These are phyloP conservation scores for Isaurus tuberculatus DNA, from an alignment of 92 coral and sea anemone genomes.

Conservation along the genomic window DNA sequence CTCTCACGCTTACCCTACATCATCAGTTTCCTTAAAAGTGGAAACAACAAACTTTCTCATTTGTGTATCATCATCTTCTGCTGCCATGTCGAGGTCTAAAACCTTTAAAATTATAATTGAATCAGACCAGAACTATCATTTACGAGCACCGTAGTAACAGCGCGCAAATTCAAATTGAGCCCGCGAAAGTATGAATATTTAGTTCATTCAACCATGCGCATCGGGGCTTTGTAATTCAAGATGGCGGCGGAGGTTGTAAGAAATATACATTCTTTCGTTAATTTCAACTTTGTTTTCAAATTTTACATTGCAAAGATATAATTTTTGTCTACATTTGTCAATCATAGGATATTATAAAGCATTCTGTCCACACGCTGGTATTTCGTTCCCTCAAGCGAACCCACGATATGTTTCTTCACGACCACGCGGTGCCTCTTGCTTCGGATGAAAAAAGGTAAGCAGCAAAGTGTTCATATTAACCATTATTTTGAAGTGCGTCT, in stretches of 20 bases:
- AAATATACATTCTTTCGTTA: background rate
- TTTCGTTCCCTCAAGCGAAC: constrained; percentile 98
- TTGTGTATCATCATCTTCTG: constrained; percentile 46
- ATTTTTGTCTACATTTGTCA: constrained; percentile 2
- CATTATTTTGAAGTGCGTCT: background rate
- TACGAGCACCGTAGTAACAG: background rate
- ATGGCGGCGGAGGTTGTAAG: constrained; percentile 92
- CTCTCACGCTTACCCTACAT: constrained; percentile 82
- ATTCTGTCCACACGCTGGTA: constrained; percentile 98
- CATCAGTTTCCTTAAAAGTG: constrained; percentile 67
- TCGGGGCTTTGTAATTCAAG: constrained; percentile 41
- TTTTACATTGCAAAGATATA: background rate
- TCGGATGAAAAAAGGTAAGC: constrained; percentile 83
- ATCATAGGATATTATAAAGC: constrained; percentile 94
- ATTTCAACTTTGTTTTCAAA: background rate
- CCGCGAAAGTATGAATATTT: constrained; percentile 16
- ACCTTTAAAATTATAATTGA: too few relatives aligned
- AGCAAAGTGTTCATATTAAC: background rate
- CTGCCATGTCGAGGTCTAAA: constrained; percentile 36
- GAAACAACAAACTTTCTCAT: constrained; percentile 71
- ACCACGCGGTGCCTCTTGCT: constrained; percentile 84
- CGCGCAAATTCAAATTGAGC: constrained; percentile 56
- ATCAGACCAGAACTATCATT: too few relatives aligned
- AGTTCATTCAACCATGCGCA: constrained; percentile 56
- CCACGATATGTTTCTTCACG: constrained; percentile 97